phyloP scores from a whole-genome alignment of 1,140 invertebrate species.

The Aphis gossypii region DNA sequence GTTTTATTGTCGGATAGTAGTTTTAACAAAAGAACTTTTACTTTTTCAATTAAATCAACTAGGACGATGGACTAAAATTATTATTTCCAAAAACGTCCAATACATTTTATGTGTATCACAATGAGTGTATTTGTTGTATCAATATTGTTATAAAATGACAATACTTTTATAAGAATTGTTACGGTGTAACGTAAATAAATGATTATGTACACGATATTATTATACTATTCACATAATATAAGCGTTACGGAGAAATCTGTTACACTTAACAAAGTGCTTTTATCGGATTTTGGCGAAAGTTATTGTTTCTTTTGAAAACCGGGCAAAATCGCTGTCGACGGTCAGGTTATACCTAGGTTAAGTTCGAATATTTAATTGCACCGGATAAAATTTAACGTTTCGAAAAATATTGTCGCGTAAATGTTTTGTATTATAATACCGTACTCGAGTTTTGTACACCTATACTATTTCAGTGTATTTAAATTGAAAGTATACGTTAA shows the following conservation, averaged over 20 bases:
- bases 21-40: neutral
- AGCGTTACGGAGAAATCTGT: neutral
- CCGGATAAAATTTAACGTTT: neutral
- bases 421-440: neutral
- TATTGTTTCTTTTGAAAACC: neutral
- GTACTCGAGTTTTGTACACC: neutral
- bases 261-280: neutral
- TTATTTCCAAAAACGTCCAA: conserved; percentile 48
- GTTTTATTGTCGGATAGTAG: neutral
- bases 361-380: neutral
- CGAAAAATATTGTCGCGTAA: neutral
- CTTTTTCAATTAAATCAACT: conserved; percentile 25
- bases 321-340: neutral
- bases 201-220: conserved; percentile 6
- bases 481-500: neutral
- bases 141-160: conserved; percentile 6
- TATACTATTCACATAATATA: neutral
- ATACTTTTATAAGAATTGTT: neutral
- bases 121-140: neutral
- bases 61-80: conserved; percentile 56
- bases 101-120: neutral
- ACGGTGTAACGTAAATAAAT: neutral
- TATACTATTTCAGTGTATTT: neutral
- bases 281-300: neutral
- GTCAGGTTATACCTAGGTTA: neutral